These are phyloP conservation scores for Oreochromis aureus DNA, from an alignment of 2,113 vertebrate genomes.

Conservation along the genomic window DNA sequence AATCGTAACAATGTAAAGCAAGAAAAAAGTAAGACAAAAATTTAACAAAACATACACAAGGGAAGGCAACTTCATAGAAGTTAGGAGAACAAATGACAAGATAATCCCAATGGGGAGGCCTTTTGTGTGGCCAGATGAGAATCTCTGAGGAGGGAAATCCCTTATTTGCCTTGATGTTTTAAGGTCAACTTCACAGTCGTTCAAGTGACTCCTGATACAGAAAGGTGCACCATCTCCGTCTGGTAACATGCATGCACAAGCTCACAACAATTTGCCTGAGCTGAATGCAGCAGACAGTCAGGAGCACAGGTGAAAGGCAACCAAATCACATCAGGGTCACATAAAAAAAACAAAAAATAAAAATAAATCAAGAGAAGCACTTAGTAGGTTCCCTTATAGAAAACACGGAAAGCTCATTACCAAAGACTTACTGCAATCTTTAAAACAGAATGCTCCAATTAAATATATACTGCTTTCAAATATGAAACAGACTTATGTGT, in stretches of 20 bases:
- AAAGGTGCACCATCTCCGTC: not conserved
- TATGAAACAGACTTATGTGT: slow-evolving; percentile 55
- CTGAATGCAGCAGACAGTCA: not conserved
- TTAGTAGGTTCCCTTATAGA: slow-evolving; percentile 55
- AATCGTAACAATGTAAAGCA: slow-evolving; percentile 63
- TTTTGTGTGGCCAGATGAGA: slow-evolving; percentile 58
- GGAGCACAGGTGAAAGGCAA: slow-evolving; percentile 2
- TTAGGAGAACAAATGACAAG: slow-evolving; percentile 73
- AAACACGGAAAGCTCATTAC: slow-evolving; percentile 64
- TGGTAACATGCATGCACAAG: not conserved
- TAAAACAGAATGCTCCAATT: slow-evolving; percentile 76
- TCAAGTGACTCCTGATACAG: not conserved
- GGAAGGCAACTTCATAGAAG: slow-evolving; percentile 82
- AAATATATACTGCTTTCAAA: slow-evolving; percentile 64
- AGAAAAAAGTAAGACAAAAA: slow-evolving; percentile 33
- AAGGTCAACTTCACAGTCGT: not conserved
- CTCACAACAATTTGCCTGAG: not conserved
- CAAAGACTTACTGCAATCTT: slow-evolving; percentile 67
- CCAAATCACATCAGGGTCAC: slow-evolving; percentile 20
- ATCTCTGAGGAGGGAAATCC: slow-evolving; percentile 52
- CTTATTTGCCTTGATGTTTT: not conserved
- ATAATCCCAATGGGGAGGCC: slow-evolving; percentile 72
- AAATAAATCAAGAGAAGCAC: slow-evolving; percentile 41
- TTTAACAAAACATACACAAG: slow-evolving; percentile 42
- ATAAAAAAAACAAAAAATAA: not conserved